Base-by-base conservation (phyloP, 2,113 vertebrate species). In the Vimba vimba region DNA sequence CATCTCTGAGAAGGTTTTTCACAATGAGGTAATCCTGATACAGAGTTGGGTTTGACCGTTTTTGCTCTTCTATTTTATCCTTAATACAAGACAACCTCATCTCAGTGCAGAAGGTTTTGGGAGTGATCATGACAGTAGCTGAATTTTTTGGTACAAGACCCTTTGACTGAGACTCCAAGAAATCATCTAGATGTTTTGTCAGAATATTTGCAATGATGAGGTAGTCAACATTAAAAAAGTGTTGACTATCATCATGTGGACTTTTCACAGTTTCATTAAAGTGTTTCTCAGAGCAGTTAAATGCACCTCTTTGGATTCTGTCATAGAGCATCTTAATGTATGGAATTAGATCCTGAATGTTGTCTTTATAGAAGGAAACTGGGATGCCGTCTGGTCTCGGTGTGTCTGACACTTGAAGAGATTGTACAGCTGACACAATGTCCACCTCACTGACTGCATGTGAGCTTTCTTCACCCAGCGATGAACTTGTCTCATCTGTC, bases 381-480 rank as follows among this genome's bases (percentile, higher is more conserved):
- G 74, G 73, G 45, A 85, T 68, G 13, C 59, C 45, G 4, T 85
- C 83, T 52, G 83, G 83, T 77, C 83, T 85, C 15, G 83, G 83
- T 12, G 83, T 85, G n/a, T 84, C 71, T 27, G 83, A 84, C 55
- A 84, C 71, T 50, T 84, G 71, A 43, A 84, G 83, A 64, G 83
- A 76, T 4, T 84, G n/a, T 60, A 84, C 39, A 19, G 57, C 83
- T 76, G 83, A 75, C 0, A 75, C 4, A 50, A 84, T 76, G 36
- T 84, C 83, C 36, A 84, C n/a, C 19, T 64, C 71, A 43, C n/a
- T 76, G 25, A 85, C 30, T 19, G 3, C 59, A 25, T 74, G 23
- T 60, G 21, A 17, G 52, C 6, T 50, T 13, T 52, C 57, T 77
- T 85, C 2, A 62, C 3, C 12, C 13, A 30, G 17, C 23, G 39